These are phyloP conservation scores for Opisthograptis luteolata DNA, from an alignment of 2,888 invertebrate genomes.

Conservation along the genomic window DNA sequence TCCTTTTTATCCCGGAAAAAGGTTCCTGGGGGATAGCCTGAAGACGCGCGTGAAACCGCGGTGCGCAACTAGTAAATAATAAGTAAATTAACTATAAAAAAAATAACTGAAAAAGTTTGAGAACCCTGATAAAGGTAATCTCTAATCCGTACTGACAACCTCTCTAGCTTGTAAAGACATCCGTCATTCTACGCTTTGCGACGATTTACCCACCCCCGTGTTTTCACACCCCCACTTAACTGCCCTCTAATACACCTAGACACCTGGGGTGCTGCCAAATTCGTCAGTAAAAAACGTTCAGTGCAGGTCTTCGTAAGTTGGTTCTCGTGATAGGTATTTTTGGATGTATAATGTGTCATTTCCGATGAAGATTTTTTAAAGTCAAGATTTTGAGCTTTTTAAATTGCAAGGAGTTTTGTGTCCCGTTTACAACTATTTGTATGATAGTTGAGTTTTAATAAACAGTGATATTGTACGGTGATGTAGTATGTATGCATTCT, in stretches of 20 bases:
- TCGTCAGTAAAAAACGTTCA: background rate
- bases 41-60: too few species aligned
- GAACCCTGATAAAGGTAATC: slow-evolving; percentile 36
- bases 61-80: too few species aligned
- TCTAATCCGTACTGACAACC: slow-evolving; percentile 67
- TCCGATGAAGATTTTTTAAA: slow-evolving; percentile 56
- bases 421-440: slow-evolving; percentile 34
- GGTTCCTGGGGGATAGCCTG: too few species aligned
- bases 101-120: slow-evolving; percentile 51
- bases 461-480: too few species aligned
- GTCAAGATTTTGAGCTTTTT: slow-evolving; percentile 40
- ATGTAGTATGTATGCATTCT: too few species aligned
- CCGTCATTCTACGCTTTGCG: slow-evolving; percentile 73
- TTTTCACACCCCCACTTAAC: slow-evolving; percentile 56
- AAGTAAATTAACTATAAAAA: too few species aligned
- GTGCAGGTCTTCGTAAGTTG: slow-evolving; percentile 39
- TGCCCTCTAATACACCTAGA: slow-evolving; percentile 46
- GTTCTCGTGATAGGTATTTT: slow-evolving; percentile 37
- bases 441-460: too few species aligned
- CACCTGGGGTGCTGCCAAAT: slow-evolving; percentile 14
- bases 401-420: slow-evolving; percentile 38
- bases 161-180: slow-evolving; percentile 78
- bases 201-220: slow-evolving; percentile 65
- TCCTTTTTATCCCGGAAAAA: too few species aligned
- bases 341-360: slow-evolving; percentile 73